phyloP scores from a whole-genome alignment of 2,888 invertebrate species.

The Sicus ferrugineus region DNA sequence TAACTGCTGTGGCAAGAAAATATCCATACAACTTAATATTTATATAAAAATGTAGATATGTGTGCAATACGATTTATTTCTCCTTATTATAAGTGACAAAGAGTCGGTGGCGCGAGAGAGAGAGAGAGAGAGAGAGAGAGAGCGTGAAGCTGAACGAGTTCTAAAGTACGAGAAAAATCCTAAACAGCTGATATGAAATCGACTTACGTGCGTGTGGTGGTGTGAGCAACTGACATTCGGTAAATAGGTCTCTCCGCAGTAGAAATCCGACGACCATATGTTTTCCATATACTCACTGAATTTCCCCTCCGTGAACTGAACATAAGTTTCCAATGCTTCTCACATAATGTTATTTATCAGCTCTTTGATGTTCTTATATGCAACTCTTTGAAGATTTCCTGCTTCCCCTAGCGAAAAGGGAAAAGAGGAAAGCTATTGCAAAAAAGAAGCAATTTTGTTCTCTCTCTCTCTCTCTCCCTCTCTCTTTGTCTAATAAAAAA shows the following conservation, averaged over 20 bases:
- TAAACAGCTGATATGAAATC: not conserved
- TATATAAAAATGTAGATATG: no score
- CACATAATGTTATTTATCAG: not conserved
- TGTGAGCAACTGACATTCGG: not conserved
- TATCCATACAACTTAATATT: not conserved
- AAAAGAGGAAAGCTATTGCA: not conserved
- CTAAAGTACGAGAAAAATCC: not conserved
- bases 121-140: not conserved
- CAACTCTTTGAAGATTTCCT: no score
- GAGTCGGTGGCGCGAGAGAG: not conserved
- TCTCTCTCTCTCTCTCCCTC: not conserved
- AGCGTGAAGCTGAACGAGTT: not conserved
- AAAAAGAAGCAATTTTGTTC: not conserved
- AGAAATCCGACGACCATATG: constrained; percentile 14
- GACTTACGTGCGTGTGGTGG: not conserved
- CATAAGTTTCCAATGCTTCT: not conserved
- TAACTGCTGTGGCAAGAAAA: not conserved
- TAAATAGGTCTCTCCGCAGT: constrained; percentile 8
- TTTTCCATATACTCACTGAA: constrained; percentile 22
- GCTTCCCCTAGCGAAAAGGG: not conserved
- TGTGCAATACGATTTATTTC: no score
- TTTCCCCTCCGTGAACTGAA: not conserved
- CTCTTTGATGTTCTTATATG: no score
- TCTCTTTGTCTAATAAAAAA: not conserved
- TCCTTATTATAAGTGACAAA: no score